Evolutionary conservation across 2,888 invertebrate species (phyloP).

Genomic region (Cyrtodaria siliqua): DNA sequence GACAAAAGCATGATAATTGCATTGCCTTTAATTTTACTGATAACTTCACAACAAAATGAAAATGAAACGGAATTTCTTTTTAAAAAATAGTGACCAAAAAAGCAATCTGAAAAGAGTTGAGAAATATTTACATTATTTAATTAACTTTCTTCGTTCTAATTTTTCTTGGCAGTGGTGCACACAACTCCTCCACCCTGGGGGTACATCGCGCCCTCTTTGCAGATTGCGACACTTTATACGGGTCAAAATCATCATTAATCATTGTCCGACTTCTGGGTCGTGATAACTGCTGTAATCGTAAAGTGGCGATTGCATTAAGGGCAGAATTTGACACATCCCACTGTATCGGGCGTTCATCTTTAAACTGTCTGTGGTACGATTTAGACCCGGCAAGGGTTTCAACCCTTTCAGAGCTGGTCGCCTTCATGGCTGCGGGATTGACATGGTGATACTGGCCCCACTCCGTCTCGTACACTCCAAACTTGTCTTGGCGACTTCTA

Average conservation of each 20-base stretch:
- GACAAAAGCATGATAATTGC: no score
- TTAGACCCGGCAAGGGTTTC: constrained; percentile 77
- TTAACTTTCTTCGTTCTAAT: constrained; percentile 68
- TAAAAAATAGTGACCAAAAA: no score
- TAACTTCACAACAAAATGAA: no score
- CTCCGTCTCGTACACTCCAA: constrained; percentile 66
- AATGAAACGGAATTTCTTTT: no score
- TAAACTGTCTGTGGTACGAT: constrained; percentile 69
- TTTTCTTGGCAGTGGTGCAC: constrained; percentile 80
- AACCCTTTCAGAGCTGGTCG: constrained; percentile 68
- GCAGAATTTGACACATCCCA: constrained; percentile 77
- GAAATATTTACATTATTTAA: no score
- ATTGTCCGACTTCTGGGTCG: constrained; percentile 80
- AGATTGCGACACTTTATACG: constrained; percentile 77
- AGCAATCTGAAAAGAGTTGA: no score
- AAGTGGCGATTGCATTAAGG: constrained; percentile 77
- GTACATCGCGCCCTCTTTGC: constrained; percentile 76
- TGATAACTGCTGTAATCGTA: constrained; percentile 80
- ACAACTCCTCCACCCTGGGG: constrained; percentile 77
- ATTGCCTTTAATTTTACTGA: no score
- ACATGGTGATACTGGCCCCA: constrained; percentile 73
- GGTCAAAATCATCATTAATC: constrained; percentile 83
- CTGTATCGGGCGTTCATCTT: constrained; percentile 73
- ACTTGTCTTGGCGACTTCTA: constrained; percentile 70
- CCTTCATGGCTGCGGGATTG: constrained; percentile 65